These are phyloP conservation scores for Thumatha senex DNA, from an alignment of 2,888 invertebrate species.

Conservation along the genomic window DNA sequence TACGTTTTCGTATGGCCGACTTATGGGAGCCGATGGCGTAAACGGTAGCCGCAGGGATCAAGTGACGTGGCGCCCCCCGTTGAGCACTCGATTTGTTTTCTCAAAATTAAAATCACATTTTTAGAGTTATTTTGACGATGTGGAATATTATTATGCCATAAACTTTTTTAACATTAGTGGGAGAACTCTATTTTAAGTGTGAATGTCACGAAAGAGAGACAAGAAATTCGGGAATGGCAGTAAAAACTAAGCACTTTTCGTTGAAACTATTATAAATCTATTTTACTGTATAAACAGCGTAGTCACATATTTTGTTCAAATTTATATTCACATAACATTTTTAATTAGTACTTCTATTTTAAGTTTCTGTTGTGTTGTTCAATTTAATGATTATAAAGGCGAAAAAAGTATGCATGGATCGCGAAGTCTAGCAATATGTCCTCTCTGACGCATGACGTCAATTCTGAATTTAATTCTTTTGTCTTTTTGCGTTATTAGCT, in stretches of 20 bases:
- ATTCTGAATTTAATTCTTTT: too few relatives aligned
- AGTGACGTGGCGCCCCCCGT: slow-evolving; percentile 70
- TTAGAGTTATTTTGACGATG: slow-evolving; percentile 30
- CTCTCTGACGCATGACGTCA: too few relatives aligned
- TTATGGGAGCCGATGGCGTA: slow-evolving; percentile 54
- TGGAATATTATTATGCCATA: slow-evolving; percentile 32
- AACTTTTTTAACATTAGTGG: slow-evolving; percentile 32
- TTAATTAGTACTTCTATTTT: too few relatives aligned
- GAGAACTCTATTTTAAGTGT: slow-evolving; percentile 33
- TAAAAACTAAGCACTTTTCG: too few relatives aligned
- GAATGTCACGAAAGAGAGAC: slow-evolving; percentile 17
- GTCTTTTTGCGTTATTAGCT: too few relatives aligned
- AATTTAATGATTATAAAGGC: too few relatives aligned
- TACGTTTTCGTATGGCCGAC: slow-evolving; percentile 46
- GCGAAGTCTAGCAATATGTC: too few relatives aligned
- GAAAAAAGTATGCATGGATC: too few relatives aligned
- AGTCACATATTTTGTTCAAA: too few relatives aligned
- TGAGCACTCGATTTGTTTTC: slow-evolving; percentile 43
- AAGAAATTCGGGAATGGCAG: too few relatives aligned
- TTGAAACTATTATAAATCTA: background rate
- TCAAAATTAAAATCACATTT: slow-evolving; percentile 37
- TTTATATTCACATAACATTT: too few relatives aligned
- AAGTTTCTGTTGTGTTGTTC: too few relatives aligned
- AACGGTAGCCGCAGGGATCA: slow-evolving; percentile 72
- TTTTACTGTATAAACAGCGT: slow-evolving; percentile 5